Evolutionary conservation across 2,113 vertebrate genomes (phyloP).

Genomic region (Oryzias melastigma): DNA sequence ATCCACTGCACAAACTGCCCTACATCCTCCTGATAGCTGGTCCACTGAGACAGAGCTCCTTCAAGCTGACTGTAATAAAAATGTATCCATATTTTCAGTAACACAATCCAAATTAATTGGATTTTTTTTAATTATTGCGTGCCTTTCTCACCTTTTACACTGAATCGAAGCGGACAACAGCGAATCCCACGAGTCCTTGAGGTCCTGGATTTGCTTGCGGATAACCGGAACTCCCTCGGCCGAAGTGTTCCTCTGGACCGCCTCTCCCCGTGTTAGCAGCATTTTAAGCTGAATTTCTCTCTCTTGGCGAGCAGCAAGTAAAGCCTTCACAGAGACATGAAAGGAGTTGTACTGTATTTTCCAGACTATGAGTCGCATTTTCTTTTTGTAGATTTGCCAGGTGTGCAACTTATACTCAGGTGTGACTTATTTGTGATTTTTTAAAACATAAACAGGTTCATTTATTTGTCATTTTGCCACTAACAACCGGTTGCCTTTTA

Average conservation of each 20-base stretch:
- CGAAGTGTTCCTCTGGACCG: constrained; percentile 91
- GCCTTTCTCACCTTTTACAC: constrained; percentile 85
- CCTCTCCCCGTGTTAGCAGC: constrained; percentile 89
- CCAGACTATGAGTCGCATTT: no score
- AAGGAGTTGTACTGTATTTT: no score
- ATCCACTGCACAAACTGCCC: constrained; percentile 92
- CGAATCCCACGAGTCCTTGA: constrained; percentile 91
- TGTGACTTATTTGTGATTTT: no score
- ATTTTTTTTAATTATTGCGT: background rate
- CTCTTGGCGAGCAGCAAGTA: constrained; percentile 88
- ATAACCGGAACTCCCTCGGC: constrained; percentile 85
- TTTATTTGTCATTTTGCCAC: no score
- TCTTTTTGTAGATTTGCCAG: background rate
- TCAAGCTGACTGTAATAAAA: constrained; percentile 86
- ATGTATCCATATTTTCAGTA: no score
- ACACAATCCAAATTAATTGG: no score
- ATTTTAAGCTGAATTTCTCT: constrained; percentile 97
- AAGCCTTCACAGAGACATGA: constrained; percentile 70
- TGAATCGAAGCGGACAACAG: constrained; percentile 88
- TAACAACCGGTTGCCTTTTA: no score
- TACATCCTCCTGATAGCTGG: constrained; percentile 95
- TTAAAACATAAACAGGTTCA: no score
- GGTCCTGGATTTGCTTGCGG: constrained; percentile 86
- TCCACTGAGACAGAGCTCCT: constrained; percentile 94
- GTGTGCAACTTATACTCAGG: no score